Evolutionary conservation across 2,113 vertebrate genomes (phyloP), one percentile per base, ranked within the genome.

Genomic region (Athene cunicularia): DNA sequence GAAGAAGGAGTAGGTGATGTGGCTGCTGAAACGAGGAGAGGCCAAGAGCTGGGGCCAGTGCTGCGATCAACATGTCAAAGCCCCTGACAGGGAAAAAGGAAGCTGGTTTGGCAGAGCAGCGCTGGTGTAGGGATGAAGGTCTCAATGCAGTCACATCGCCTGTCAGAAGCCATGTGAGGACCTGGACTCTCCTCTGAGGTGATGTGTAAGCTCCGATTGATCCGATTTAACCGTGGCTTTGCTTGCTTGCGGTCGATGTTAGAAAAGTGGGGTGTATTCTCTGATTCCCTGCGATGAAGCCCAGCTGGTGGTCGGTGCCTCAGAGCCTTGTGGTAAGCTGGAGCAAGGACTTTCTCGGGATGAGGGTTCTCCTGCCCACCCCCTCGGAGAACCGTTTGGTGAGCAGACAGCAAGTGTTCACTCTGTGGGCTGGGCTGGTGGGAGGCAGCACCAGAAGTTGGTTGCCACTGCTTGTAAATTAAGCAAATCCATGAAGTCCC

Each of bases 61-160:
- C 37, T 17, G 9, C 23, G 41, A 74, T 59, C 50, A 63, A 24
- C 30, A 7, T 23, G 77, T 79, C 64, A 43, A 68, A 87, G 73
- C 37, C 67, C 23, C 58, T 66, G 43, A 67, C 35, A 64, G 93
- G 93, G 80, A 74, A 87, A 73, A 93, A 84, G 94, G 93, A 94
- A 95, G 27, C 43, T 33, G 52, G 6, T 87, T 87, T 81, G 56
- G 76, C 77, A 35, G 80, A 75, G 64, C 33, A 21, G 56, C 7
- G 9, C 63, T 3, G 1, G 63, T 66, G 59, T 14, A 37, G 45
- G 72, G 63, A 83, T 20, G 5, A 80, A 76, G 50, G 83, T 74
- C 55, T 49, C 2, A 1, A 20, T 14, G 4, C 70, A 68, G 62
- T 60, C 62, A 26, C 0, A 1, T 63, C 6, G 1, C 14, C 74